A percentile compares a stretch with the other conserved stretches of the same genome.
Evolutionary conservation across 2,888 invertebrate genomes (phyloP).

Genomic region (Drosophila conformis): DNA sequence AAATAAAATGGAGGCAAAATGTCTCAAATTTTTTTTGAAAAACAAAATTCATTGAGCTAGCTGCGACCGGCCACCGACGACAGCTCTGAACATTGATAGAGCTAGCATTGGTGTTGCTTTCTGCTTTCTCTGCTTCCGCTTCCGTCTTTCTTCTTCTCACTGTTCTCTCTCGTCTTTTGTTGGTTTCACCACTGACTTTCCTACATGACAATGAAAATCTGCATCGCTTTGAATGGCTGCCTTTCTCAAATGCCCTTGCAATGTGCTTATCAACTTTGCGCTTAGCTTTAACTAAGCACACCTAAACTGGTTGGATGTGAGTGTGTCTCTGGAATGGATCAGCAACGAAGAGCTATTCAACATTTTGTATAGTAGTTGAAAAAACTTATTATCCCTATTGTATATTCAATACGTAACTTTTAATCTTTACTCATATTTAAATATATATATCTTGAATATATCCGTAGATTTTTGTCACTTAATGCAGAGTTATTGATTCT

Average conservation of each 20-base stretch:
- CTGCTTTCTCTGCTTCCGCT: constrained; percentile 19
- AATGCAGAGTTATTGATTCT: background rate
- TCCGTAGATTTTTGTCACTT: background rate
- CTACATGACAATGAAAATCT: constrained; percentile 76
- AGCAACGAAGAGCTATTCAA: background rate
- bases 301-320: background rate
- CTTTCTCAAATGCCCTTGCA: constrained; percentile 30
- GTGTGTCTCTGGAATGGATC: background rate
- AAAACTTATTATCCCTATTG: background rate
- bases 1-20: constrained; percentile 8
- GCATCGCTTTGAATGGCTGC: constrained; percentile 52
- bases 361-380: background rate
- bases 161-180: constrained; percentile 13
- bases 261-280: constrained; percentile 5
- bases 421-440: background rate
- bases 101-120: constrained; percentile 60
- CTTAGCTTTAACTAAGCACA: background rate
- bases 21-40: constrained; percentile 66
- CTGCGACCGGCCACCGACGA: constrained; percentile 50
- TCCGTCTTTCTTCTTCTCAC: constrained; percentile 14
- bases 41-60: constrained; percentile 40
- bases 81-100: constrained; percentile 59
- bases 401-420: background rate
- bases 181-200: constrained; percentile 63
- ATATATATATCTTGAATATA: background rate